Evolutionary conservation across 1,140 invertebrate genomes (phyloP).

Genomic region (Pseudomyrmex dendroicus): DNA sequence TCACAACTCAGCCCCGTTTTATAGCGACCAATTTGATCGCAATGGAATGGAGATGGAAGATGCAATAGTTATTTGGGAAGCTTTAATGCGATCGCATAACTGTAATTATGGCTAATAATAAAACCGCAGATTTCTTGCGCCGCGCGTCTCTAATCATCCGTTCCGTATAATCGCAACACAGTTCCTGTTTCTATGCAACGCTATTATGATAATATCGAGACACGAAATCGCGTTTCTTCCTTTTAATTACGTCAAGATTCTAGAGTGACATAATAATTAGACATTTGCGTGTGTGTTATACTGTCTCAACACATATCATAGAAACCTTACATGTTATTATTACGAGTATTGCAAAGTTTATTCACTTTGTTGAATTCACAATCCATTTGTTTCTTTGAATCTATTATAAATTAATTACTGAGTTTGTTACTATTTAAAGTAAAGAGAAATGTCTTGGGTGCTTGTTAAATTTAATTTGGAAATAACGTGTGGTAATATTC

Average conservation of each 20-base stretch:
- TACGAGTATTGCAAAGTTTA: too few relatives aligned
- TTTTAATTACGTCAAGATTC: background rate
- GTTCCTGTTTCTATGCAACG: slow-evolving; percentile 50
- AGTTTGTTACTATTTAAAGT: background rate
- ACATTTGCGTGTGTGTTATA: background rate
- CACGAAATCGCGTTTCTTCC: background rate
- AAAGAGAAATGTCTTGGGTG: background rate
- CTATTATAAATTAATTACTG: background rate
- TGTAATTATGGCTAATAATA: slow-evolving; percentile 83
- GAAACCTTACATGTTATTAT: too few relatives aligned
- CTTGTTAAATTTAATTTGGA: slow-evolving; percentile 11
- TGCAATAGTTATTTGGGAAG: slow-evolving; percentile 78
- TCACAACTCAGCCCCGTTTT: slow-evolving; percentile 73
- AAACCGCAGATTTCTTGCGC: slow-evolving; percentile 83
- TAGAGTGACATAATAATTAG: background rate
- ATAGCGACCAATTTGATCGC: slow-evolving; percentile 76
- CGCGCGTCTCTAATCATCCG: slow-evolving; percentile 53
- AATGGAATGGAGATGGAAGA: slow-evolving; percentile 78
- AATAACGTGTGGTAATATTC: slow-evolving; percentile 15
- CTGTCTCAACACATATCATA: too few relatives aligned
- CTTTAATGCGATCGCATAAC: slow-evolving; percentile 79
- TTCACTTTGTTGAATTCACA: background rate
- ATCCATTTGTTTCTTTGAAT: background rate
- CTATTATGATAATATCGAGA: background rate
- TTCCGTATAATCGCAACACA: slow-evolving; percentile 38